These are phyloP conservation scores for Melanotaenia nigrans DNA, from an alignment of 2,797 vertebrate genomes.

Conservation along the genomic window DNA sequence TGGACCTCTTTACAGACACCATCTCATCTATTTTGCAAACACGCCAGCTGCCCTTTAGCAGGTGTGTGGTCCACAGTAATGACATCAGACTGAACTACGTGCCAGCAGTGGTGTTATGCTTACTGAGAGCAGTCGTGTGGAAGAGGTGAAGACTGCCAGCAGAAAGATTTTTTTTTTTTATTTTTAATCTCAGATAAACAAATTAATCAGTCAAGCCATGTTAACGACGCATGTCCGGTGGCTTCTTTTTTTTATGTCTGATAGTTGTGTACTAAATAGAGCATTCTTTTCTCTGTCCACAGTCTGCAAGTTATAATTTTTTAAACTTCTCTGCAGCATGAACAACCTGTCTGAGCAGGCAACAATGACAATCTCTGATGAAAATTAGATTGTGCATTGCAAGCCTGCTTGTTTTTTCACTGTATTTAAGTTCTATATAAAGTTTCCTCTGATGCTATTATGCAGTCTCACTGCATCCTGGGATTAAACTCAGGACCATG, in stretches of 20 bases:
- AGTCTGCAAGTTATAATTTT: too few relatives aligned
- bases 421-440: too few relatives aligned
- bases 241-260: too few relatives aligned
- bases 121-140: neutral
- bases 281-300: neutral
- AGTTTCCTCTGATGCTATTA: too few relatives aligned
- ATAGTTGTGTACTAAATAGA: neutral
- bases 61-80: neutral
- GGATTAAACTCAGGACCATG: too few relatives aligned
- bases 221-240: neutral
- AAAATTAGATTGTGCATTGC: too few relatives aligned
- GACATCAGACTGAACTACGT: neutral
- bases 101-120: neutral
- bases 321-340: too few relatives aligned
- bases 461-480: too few relatives aligned
- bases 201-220: neutral
- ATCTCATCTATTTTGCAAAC: constrained; percentile 1
- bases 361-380: too few relatives aligned
- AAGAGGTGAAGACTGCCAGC: neutral
- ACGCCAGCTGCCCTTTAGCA: neutral
- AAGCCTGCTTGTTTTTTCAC: too few relatives aligned
- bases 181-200: neutral
- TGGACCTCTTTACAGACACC: neutral
- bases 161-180: neutral
- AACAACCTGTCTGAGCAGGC: too few relatives aligned